Evolutionary conservation across 2,113 vertebrate species (phyloP).

Genomic region (Galeopterus variegatus): DNA sequence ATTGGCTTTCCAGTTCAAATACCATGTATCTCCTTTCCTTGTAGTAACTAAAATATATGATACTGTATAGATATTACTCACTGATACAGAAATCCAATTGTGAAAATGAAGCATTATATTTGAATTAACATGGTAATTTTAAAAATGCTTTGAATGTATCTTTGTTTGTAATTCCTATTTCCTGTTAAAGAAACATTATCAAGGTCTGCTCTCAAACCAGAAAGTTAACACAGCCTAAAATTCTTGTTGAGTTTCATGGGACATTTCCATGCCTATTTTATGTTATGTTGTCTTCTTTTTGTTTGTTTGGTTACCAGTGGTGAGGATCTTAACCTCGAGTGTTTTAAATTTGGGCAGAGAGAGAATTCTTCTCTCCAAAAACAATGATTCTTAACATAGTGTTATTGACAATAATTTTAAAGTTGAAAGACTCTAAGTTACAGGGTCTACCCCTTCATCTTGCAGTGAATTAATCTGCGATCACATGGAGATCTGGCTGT

Average conservation of each 20-base stretch:
- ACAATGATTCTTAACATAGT: not conserved
- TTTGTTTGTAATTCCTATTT: not conserved
- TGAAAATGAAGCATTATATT: not conserved
- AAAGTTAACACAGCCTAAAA: conserved; percentile 13
- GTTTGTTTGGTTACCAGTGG: not conserved
- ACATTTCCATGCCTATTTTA: not conserved
- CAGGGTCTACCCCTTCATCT: not conserved
- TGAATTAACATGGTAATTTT: not conserved
- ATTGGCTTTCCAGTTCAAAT: not conserved
- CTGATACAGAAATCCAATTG: not conserved
- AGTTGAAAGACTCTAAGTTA: not conserved
- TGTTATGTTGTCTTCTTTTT: not conserved
- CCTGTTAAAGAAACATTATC: not conserved
- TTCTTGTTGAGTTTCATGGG: not conserved
- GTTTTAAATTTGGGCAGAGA: not conserved
- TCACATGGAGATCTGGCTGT: not conserved
- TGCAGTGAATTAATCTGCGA: not conserved
- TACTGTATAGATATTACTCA: not conserved
- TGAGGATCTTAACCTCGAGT: not conserved
- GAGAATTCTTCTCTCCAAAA: not conserved
- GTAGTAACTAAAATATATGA: not conserved
- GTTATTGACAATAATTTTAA: conserved; percentile 6
- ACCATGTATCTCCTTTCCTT: not conserved
- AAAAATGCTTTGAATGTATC: not conserved
- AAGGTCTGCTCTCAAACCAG: not conserved